Percentiles rank a stretch among this genome's conserved stretches.
Conservation (phyloP, 2,113 vertebrate genomes). For the Poeciliopsis retropinna region DNA sequence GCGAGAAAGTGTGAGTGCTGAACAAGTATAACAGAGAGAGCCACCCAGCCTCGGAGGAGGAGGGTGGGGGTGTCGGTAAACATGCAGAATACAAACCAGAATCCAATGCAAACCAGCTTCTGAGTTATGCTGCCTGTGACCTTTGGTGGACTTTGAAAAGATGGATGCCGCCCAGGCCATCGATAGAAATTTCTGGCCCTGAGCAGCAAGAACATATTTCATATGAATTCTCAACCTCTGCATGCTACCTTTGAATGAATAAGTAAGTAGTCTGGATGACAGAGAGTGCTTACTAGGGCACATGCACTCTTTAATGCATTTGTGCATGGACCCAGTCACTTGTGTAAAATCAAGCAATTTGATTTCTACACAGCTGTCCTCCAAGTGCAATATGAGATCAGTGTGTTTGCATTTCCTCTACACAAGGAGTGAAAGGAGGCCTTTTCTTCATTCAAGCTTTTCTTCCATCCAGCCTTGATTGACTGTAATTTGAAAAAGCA, state of each 20-base stretch:
- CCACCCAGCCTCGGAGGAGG: conserved; percentile 39
- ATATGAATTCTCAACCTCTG: conserved; percentile 54
- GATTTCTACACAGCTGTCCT: conserved; percentile 47
- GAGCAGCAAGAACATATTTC: conserved; percentile 61
- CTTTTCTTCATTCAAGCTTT: conserved; percentile 17
- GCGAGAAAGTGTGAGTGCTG: conserved; percentile 35
- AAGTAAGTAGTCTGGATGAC: conserved; percentile 63
- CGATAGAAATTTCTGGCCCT: conserved; percentile 64
- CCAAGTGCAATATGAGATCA: conserved; percentile 49
- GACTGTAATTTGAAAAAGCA: conserved; percentile 11
- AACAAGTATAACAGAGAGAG: conserved; percentile 58
- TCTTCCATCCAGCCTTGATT: conserved; percentile 42
- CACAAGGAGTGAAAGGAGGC: conserved; percentile 18
- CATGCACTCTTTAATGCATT: conserved; percentile 43
- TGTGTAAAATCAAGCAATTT: conserved; percentile 51
- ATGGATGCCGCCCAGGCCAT: conserved; percentile 71
- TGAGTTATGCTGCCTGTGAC: conserved; percentile 72
- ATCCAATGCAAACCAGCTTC: conserved; percentile 53
- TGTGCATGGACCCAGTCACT: conserved; percentile 38
- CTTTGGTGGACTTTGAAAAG: conserved; percentile 76
- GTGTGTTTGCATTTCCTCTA: conserved; percentile 47
- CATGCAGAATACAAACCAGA: conserved; percentile 67
- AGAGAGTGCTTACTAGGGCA: conserved; percentile 27
- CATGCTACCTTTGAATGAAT: conserved; percentile 67
- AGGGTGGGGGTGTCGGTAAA: conserved; percentile 50